Percentiles rank a stretch among this genome's conserved stretches.
phyloP scores from a whole-genome alignment of 2,797 vertebrate species.

The Lagorchestes hirsutus region DNA sequence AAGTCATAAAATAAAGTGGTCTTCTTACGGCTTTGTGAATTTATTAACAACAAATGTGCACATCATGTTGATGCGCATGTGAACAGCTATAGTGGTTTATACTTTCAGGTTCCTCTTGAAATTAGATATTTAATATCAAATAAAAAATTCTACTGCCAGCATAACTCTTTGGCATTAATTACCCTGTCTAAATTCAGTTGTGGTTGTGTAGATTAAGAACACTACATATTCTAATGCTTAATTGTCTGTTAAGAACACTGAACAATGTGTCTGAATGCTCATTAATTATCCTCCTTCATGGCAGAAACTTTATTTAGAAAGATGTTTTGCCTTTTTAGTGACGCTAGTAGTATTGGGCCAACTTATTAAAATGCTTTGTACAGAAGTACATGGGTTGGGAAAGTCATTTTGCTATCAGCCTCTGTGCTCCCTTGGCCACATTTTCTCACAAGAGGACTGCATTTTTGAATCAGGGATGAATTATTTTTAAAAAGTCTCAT shows the following conservation, averaged over 20 bases:
- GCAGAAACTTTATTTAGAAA: conserved; percentile 43
- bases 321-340: conserved; percentile 14
- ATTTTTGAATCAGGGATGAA: background rate
- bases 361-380: background rate
- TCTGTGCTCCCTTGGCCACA: conserved; percentile 17
- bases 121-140: background rate
- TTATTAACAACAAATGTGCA: background rate
- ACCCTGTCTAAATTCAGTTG: conserved; percentile 46
- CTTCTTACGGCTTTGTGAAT: background rate
- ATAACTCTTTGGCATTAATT: conserved; percentile 49
- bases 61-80: background rate
- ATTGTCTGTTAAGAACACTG: conserved; percentile 59
- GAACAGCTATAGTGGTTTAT: background rate
- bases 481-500: conserved; percentile 6
- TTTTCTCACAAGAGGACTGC: conserved; percentile 33
- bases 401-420: conserved; percentile 17
- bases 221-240: conserved; percentile 56
- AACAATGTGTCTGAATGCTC: conserved; percentile 27
- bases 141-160: conserved; percentile 25
- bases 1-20: background rate
- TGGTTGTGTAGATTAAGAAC: conserved; percentile 51
- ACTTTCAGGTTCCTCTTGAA: conserved; percentile 22
- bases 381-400: background rate
- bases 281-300: conserved; percentile 38
- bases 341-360: background rate